Evolutionary conservation across 2,888 invertebrate genomes (phyloP), one percentile per base, ranked within the genome.

Genomic region (Fabriciana adippe): DNA sequence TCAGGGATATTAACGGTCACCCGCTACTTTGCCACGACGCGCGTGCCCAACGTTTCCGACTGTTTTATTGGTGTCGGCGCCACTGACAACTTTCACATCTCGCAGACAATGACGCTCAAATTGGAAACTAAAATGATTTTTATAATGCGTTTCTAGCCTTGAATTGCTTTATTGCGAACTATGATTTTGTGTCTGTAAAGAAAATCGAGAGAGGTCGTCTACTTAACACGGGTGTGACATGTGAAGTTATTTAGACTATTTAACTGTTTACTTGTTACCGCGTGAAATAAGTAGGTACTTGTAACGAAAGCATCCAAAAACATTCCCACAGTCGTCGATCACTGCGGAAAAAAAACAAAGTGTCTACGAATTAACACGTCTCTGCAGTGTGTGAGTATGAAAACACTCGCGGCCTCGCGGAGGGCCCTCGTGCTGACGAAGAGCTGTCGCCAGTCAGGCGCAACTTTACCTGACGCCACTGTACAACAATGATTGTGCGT

Each of bases 301-400:
- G 86, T 89, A 88, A 90, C 86, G 89, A 89, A 91, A 86, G 88
- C 90, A 89, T 86, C 90, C 83, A 84, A 88, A 88, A 89, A 83
- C 80, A 83, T 92, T 92, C 92, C 92, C 92, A 92, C 92, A 92
- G 91, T 90, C 91, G 87, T 89, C 92, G 88, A 90, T 90, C 89
- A 87, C 86, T 79, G 83, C 86, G 81, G 87, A 89, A 88, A 91
- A 91, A 87, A 91, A 89, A 86, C 86, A 85, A 86, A 88, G 86
- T 90, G 86, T 90, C 92, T 91, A 91, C 85, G 90, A 92, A 92
- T 92, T 92, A 92, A 92, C 92, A 92, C 92, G 91, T 92, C 90
- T 83, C 86, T 79, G 83, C 84, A 85, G 83, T 88, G 88, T 89
- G 87, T 89, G 88, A 90, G 87, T 90, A 90, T 83, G 89, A 92